Conservation (phyloP, 1,140 invertebrate genomes). For the Drosophila nigrodunni region DNA sequence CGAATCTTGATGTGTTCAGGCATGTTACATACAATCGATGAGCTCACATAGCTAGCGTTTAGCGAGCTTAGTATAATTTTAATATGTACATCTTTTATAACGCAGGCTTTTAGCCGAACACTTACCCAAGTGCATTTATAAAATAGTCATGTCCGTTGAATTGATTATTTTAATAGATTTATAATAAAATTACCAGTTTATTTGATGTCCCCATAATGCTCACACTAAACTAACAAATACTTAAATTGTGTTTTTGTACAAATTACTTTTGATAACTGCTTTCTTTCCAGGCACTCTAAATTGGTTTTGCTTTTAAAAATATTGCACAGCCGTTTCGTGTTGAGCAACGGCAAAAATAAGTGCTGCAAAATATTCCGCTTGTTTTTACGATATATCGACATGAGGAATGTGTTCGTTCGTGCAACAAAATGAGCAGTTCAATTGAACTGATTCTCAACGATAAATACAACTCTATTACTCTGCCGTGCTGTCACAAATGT, state of each 20-base stretch:
- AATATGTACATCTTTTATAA: slow-evolving; percentile 20
- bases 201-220: slow-evolving; percentile 31
- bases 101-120: slow-evolving; percentile 41
- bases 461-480: background rate
- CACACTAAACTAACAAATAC: background rate
- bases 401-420: too few species aligned
- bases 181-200: slow-evolving; percentile 25
- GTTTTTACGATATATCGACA: too few species aligned
- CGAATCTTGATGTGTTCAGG: slow-evolving; percentile 25
- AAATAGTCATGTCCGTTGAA: slow-evolving; percentile 35
- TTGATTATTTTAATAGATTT: slow-evolving; percentile 39
- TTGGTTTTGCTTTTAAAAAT: too few species aligned
- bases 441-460: background rate
- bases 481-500: slow-evolving; percentile 67
- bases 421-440: too few species aligned
- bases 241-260: too few species aligned
- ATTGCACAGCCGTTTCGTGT: too few species aligned
- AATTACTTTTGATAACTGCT: too few species aligned
- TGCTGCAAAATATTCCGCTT: too few species aligned
- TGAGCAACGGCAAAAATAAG: too few species aligned
- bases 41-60: slow-evolving; percentile 25
- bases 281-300: too few species aligned
- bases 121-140: slow-evolving; percentile 65
- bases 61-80: slow-evolving; percentile 14
- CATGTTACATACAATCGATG: slow-evolving; percentile 13